Evolutionary conservation across 2,797 vertebrate genomes (phyloP), one percentile per base, ranked within the genome.

Genomic region (Acrossocheilus fasciatus): DNA sequence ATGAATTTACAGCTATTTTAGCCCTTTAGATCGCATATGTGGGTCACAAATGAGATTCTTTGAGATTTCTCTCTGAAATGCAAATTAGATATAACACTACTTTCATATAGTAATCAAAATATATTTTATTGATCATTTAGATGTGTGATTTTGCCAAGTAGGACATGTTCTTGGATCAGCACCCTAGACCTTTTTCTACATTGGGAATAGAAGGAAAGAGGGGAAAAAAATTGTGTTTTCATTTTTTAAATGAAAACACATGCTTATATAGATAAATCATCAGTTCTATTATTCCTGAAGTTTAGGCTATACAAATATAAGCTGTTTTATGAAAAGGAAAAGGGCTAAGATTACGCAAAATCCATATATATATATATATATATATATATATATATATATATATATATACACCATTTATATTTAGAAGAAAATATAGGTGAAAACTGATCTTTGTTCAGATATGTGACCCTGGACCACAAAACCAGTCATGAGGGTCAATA

Each of bases 71-170:
- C 41, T 62, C 77, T 62, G 77, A 80, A 64, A 80, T 80, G 57
- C 15, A 43, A 80, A 45, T 30, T 6, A 45, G 14, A 57, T 17
- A 45, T 26, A 20, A 64, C n/a, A 64, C 41, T 30, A 64, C 9
- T 64, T 80, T 15, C 6, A 41, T 62, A 47, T 34, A n/a, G 47
- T 17, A 66, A 78, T 81, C 6, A 81, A 30, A 43, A 26, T 10
- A 59, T 2, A 78, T 41, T 17, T 5, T 4, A 45, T 20, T 23
- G 18, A 34, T 81, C 0, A 30, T 7, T 80, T 47, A 47, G 39
- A 62, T 79, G 50, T 78, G 52, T 64, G 57, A 23, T 77, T 79
- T 43, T 59, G 12, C 2, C 77, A 78, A 78, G 52, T 30, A 62
- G 54, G 23, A 18, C 14, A 62, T 62, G 54, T 41, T 12, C 15